Evolutionary conservation across 2,797 vertebrate species (phyloP).

Genomic region (Rhinella marina): DNA sequence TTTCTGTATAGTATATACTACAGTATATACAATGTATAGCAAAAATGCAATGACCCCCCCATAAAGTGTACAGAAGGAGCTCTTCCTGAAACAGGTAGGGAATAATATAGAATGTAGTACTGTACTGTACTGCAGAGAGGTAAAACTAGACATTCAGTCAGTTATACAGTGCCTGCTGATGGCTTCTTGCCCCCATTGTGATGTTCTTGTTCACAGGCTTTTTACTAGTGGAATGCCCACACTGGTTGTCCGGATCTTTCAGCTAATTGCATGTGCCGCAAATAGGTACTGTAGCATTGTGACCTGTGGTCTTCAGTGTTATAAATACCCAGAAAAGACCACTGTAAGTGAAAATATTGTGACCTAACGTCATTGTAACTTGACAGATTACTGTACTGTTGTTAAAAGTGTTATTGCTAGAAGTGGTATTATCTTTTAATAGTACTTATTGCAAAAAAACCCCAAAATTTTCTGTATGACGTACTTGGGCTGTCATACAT

Average conservation of each 20-base stretch:
- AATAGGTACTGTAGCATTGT: neutral
- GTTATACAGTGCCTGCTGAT: neutral
- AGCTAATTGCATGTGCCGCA: too few relatives aligned
- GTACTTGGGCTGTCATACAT: neutral
- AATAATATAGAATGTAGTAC: neutral
- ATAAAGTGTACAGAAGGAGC: neutral
- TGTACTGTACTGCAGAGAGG: neutral
- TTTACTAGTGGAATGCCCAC: neutral
- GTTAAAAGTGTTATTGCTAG: neutral
- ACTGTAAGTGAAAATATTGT: too few relatives aligned
- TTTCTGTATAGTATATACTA: too few relatives aligned
- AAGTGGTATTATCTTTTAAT: neutral
- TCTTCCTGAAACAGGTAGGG: too few relatives aligned
- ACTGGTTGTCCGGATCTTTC: too few relatives aligned
- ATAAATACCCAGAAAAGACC: neutral
- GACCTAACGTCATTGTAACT: neutral
- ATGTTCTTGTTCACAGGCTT: too few relatives aligned
- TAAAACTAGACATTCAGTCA: neutral
- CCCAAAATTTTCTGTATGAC: neutral
- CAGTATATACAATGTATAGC: too few relatives aligned
- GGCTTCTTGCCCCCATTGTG: too few relatives aligned
- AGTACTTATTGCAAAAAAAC: neutral
- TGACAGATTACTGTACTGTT: neutral
- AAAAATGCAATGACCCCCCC: too few relatives aligned
- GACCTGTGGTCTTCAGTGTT: neutral